These are phyloP conservation scores for Scatophagus argus DNA, from an alignment of 2,113 vertebrate species.

Conservation along the genomic window DNA sequence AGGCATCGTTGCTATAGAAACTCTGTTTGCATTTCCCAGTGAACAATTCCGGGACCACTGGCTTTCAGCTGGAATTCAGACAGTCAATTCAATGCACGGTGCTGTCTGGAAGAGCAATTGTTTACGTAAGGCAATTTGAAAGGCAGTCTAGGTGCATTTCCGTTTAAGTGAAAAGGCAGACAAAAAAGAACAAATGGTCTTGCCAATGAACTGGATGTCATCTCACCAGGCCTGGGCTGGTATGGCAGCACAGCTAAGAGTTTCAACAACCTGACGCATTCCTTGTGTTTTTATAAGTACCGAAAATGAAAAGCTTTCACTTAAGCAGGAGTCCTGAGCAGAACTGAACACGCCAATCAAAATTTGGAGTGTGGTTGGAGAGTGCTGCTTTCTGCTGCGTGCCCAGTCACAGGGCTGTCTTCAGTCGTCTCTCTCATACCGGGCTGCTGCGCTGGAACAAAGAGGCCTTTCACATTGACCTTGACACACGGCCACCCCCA, in stretches of 20 bases:
- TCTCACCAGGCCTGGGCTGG: constrained; percentile 28
- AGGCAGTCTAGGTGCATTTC: constrained; percentile 76
- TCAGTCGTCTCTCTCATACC: constrained; percentile 70
- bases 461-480: constrained; percentile 84
- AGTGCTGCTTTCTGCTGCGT: constrained; percentile 59
- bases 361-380: constrained; percentile 63
- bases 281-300: constrained; percentile 58
- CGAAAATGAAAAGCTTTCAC: constrained; percentile 55
- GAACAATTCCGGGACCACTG: constrained; percentile 74
- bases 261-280: constrained; percentile 12
- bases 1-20: constrained; percentile 81
- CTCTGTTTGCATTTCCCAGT: constrained; percentile 88
- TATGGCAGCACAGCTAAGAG: not conserved
- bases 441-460: constrained; percentile 77
- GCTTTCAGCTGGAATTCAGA: constrained; percentile 82
- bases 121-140: constrained; percentile 71
- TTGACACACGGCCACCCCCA: constrained; percentile 81
- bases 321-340: constrained; percentile 39
- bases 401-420: constrained; percentile 69
- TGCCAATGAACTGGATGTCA: constrained; percentile 40
- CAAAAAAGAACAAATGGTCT: constrained; percentile 49
- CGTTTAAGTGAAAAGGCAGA: constrained; percentile 68
- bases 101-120: constrained; percentile 76
- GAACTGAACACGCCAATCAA: constrained; percentile 67
- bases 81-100: constrained; percentile 69